These are phyloP conservation scores for Seira ritae DNA, from an alignment of 2,888 invertebrate genomes.

Conservation along the genomic window DNA sequence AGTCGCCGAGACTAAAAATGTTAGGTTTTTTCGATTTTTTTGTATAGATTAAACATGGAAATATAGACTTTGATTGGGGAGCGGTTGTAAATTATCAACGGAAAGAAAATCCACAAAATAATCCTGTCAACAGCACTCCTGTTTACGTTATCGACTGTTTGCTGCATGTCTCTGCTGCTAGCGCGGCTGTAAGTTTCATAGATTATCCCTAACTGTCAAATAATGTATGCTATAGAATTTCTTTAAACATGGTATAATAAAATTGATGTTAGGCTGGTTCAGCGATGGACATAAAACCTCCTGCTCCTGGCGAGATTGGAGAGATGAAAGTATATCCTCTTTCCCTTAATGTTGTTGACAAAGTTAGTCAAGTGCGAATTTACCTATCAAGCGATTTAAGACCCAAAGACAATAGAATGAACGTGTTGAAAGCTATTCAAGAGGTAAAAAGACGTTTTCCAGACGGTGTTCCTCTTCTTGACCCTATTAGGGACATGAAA, in stretches of 20 bases:
- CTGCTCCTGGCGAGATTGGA: constrained; percentile 81
- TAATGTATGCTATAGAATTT: too few relatives aligned
- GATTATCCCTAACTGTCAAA: neutral
- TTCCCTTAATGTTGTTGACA: constrained; percentile 86
- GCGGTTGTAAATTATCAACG: constrained; percentile 95
- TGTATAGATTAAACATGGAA: constrained; percentile 85
- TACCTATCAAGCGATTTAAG: constrained; percentile 94
- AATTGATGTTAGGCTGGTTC: constrained; percentile 68
- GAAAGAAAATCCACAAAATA: constrained; percentile 76
- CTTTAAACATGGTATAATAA: too few relatives aligned
- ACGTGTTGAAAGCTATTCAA: constrained; percentile 88
- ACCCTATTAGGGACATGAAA: constrained; percentile 97
- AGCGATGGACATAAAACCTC: constrained; percentile 75
- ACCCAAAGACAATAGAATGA: constrained; percentile 88
- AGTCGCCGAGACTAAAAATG: too few relatives aligned
- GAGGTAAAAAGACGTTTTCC: constrained; percentile 93
- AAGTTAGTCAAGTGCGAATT: constrained; percentile 92
- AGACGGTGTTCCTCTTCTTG: constrained; percentile 89
- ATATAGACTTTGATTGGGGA: constrained; percentile 96
- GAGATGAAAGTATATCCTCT: constrained; percentile 95
- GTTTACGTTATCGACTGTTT: constrained; percentile 88
- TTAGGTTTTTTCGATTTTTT: constrained; percentile 67
- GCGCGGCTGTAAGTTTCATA: constrained; percentile 42
- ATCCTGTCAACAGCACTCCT: constrained; percentile 69
- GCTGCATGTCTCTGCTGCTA: constrained; percentile 80